phyloP scores from a whole-genome alignment of 2,113 vertebrate genomes.

The Atlantisia rogersi region DNA sequence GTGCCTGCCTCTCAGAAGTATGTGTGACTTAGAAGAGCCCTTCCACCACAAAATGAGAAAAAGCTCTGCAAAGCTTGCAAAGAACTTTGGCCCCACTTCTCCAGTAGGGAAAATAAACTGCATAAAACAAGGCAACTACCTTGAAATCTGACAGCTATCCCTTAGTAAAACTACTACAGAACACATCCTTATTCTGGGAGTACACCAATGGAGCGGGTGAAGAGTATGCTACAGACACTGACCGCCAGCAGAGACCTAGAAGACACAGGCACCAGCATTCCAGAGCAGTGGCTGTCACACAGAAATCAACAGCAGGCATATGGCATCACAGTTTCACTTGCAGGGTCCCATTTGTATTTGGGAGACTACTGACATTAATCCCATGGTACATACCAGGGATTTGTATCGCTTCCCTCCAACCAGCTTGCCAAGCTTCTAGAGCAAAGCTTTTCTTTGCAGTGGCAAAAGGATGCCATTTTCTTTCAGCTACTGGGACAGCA shows the following conservation, averaged over 20 bases:
- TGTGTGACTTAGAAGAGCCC: too few relatives aligned
- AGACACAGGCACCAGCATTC: not conserved
- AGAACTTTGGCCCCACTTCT: not conserved
- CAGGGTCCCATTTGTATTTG: not conserved
- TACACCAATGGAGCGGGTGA: not conserved
- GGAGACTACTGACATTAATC: not conserved
- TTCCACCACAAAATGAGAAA: not conserved
- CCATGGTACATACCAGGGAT: not conserved
- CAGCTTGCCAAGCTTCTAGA: not conserved
- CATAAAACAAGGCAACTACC: not conserved
- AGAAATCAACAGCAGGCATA: not conserved
- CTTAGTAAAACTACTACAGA: not conserved
- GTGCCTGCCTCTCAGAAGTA: not conserved
- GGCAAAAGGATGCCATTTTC: not conserved
- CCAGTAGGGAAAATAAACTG: not conserved
- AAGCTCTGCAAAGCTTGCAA: not conserved
- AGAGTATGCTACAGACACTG: not conserved
- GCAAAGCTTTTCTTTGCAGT: not conserved
- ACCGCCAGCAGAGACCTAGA: not conserved
- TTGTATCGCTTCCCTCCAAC: not conserved
- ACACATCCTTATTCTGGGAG: not conserved
- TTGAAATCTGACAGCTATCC: not conserved
- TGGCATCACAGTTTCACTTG: not conserved
- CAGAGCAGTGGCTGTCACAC: not conserved
- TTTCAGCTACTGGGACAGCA: not conserved